A percentile compares a stretch with the other conserved stretches of the same genome.
phyloP scores from a whole-genome alignment of 2,113 vertebrate genomes.

The Mola mola region DNA sequence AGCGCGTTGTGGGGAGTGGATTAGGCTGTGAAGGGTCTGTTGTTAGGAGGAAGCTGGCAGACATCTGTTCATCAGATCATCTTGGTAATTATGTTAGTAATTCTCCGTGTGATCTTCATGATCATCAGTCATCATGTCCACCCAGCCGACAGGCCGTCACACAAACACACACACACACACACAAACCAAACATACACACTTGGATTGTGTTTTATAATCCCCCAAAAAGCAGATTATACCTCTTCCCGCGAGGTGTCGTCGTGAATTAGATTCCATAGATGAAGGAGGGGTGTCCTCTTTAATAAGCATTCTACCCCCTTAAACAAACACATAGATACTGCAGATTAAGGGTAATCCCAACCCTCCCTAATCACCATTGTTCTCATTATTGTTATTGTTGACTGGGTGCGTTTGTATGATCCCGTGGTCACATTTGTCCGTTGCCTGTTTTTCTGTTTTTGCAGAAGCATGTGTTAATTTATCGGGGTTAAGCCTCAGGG shows the following conservation, averaged over 20 bases:
- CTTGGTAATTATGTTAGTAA: slow-evolving; percentile 55
- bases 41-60: slow-evolving; percentile 5
- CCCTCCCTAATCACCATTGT: slow-evolving; percentile 50
- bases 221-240: slow-evolving; percentile 66
- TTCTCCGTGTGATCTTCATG: slow-evolving; percentile 50
- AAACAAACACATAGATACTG: slow-evolving; percentile 43
- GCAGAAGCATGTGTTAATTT: slow-evolving; percentile 39
- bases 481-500: slow-evolving; percentile 9
- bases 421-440: slow-evolving; percentile 9
- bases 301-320: slow-evolving; percentile 39
- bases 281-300: background rate
- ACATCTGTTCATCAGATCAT: slow-evolving; percentile 68
- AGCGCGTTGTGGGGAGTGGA: background rate
- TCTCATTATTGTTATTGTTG: slow-evolving; percentile 34
- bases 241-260: slow-evolving; percentile 36
- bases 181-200: slow-evolving; percentile 15
- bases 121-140: slow-evolving; percentile 29
- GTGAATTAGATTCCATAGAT: slow-evolving; percentile 5
- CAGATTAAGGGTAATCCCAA: slow-evolving; percentile 64
- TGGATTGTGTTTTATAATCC: slow-evolving; percentile 63
- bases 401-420: slow-evolving; percentile 14
- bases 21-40: slow-evolving; percentile 29
- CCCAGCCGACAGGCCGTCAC: background rate
- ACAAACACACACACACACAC: no score
- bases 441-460: slow-evolving; percentile 43